Evolutionary conservation across 2,113 vertebrate genomes (phyloP).

Genomic region (Pelvicachromis taeniatus): DNA sequence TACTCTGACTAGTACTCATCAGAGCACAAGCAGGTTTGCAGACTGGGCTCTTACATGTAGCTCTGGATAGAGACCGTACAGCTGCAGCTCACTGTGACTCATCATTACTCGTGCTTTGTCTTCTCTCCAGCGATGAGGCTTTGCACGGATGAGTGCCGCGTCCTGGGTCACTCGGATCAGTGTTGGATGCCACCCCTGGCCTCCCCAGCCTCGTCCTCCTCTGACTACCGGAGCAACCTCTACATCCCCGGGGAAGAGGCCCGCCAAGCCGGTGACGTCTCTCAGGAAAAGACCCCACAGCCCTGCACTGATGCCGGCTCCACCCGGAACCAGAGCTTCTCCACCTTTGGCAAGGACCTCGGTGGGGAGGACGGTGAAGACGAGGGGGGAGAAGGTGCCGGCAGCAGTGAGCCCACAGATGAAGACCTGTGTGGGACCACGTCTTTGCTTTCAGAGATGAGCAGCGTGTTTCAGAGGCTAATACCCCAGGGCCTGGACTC

Average conservation of each 20-base stretch:
- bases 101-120: not conserved
- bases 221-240: slow-evolving; percentile 92
- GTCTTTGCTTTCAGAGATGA: slow-evolving; percentile 93
- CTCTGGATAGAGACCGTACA: not conserved
- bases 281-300: slow-evolving; percentile 82
- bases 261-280: slow-evolving; percentile 63
- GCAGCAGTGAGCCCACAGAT: slow-evolving; percentile 23
- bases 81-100: not conserved
- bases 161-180: slow-evolving; percentile 95
- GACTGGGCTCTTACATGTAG: not conserved
- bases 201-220: slow-evolving; percentile 81
- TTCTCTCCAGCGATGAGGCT: slow-evolving; percentile 82
- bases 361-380: slow-evolving; percentile 45
- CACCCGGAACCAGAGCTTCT: slow-evolving; percentile 89
- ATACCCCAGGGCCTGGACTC: slow-evolving; percentile 86
- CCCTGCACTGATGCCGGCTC: slow-evolving; percentile 57
- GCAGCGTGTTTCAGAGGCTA: slow-evolving; percentile 92
- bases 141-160: slow-evolving; percentile 93
- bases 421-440: slow-evolving; percentile 78
- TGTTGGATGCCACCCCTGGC: slow-evolving; percentile 96
- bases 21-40: not conserved
- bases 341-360: slow-evolving; percentile 90
- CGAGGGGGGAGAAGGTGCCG: slow-evolving; percentile 50
- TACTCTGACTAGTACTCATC: not conserved
- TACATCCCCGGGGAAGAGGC: slow-evolving; percentile 93